Conservation (phyloP, 2,888 invertebrate genomes). For the Drosophila parthenogenetica region DNA sequence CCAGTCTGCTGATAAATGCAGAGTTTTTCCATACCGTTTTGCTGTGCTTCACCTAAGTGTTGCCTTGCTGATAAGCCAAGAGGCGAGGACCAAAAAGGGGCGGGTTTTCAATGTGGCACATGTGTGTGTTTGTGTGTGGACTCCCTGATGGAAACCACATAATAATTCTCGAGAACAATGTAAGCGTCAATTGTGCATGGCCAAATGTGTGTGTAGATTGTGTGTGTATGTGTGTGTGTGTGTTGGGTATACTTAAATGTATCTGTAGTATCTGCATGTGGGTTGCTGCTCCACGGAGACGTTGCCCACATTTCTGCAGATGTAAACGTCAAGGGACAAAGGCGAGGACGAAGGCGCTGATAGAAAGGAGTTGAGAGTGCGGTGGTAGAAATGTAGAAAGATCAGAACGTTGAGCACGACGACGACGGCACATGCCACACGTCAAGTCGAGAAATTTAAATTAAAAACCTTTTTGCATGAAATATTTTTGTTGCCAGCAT, state of each 20-base stretch:
- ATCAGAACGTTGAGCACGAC: constrained; percentile 26
- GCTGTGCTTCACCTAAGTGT: constrained; percentile 66
- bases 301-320: constrained; percentile 68
- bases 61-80: constrained; percentile 67
- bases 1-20: constrained; percentile 63
- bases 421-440: constrained; percentile 75
- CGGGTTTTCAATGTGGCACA: constrained; percentile 26
- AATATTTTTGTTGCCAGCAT: constrained; percentile 48
- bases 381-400: not conserved
- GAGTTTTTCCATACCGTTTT: constrained; percentile 59
- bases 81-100: constrained; percentile 22
- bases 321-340: constrained; percentile 62
- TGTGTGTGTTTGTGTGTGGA: constrained; percentile 28
- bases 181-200: constrained; percentile 78
- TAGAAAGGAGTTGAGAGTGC: not conserved
- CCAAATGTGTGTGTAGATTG: constrained; percentile 45
- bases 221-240: constrained; percentile 20
- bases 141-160: constrained; percentile 81
- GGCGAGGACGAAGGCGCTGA: constrained; percentile 35
- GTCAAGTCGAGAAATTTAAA: constrained; percentile 80
- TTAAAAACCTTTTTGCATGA: constrained; percentile 77
- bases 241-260: constrained; percentile 14
- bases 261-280: constrained; percentile 45
- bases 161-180: constrained; percentile 82
- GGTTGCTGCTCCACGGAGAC: constrained; percentile 67